phyloP scores from a whole-genome alignment of 2,797 vertebrate species.

The Rousettus madagascariensis region DNA sequence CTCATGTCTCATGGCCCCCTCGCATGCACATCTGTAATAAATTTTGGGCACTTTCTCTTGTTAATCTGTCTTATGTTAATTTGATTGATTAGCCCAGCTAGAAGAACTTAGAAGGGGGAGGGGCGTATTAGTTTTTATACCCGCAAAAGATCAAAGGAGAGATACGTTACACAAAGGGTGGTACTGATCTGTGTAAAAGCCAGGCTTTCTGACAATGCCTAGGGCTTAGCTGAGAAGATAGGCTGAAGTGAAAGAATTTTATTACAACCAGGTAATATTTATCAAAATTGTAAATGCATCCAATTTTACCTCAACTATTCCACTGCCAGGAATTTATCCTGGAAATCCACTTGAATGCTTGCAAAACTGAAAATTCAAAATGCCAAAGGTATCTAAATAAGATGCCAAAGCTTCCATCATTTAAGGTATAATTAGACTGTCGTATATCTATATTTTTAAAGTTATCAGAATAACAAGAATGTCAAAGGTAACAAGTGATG shows the following conservation, averaged over 20 bases:
- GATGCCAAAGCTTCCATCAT: neutral
- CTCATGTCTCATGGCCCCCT: neutral
- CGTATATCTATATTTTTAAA: neutral
- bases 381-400: neutral
- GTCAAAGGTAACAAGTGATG: neutral
- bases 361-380: slow-evolving; percentile 39
- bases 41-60: neutral
- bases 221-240: neutral
- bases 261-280: neutral
- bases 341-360: neutral
- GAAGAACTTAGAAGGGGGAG: neutral
- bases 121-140: neutral
- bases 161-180: neutral
- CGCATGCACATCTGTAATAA: neutral
- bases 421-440: neutral
- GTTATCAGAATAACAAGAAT: neutral
- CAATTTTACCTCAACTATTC: slow-evolving; percentile 28
- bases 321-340: neutral
- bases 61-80: neutral
- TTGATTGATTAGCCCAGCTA: neutral
- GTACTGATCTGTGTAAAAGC: neutral
- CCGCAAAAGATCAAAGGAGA: neutral
- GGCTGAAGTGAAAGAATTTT: neutral
- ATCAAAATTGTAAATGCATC: slow-evolving; percentile 21
- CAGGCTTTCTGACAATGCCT: neutral